These are phyloP conservation scores for Cyclophora albipunctata DNA, from an alignment of 2,888 invertebrate species.

Conservation along the genomic window DNA sequence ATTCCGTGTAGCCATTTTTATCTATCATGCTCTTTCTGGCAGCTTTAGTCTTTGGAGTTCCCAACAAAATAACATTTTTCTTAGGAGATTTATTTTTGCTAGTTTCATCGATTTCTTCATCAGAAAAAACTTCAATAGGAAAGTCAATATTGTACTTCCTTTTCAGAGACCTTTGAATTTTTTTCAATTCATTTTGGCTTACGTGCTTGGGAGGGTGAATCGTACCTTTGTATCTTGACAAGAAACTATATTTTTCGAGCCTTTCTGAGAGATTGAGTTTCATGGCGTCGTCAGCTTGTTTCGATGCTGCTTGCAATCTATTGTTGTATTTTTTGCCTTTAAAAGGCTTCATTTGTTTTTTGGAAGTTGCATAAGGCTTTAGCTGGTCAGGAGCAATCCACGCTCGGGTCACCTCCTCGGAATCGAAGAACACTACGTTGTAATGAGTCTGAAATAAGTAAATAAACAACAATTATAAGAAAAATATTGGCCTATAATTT, in stretches of 20 bases:
- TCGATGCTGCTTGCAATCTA: conserved; percentile 47
- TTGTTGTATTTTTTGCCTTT: conserved; percentile 32
- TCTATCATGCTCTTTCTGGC: background rate
- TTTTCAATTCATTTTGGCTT: conserved; percentile 33
- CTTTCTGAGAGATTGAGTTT: conserved; percentile 42
- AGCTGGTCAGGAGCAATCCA: conserved; percentile 61
- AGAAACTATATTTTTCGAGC: conserved; percentile 60
- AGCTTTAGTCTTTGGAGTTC: conserved; percentile 28
- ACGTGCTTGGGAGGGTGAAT: conserved; percentile 50
- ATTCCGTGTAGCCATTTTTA: background rate
- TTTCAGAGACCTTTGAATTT: conserved; percentile 40
- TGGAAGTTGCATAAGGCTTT: conserved; percentile 43
- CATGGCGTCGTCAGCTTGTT: conserved; percentile 56
- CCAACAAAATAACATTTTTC: conserved; percentile 31
- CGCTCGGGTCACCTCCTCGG: conserved; percentile 47
- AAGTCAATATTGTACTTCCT: conserved; percentile 45
- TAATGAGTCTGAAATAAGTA: conserved; percentile 64
- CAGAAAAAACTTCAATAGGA: conserved; percentile 34
- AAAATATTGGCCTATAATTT: too few species aligned
- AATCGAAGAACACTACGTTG: conserved; percentile 73
- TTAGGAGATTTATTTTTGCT: conserved; percentile 5
- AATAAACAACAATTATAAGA: background rate
- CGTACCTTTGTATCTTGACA: conserved; percentile 53
- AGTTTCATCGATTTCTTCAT: conserved; percentile 28
- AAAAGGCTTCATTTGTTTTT: conserved; percentile 23